Percentiles rank a stretch among this genome's conserved stretches.
Evolutionary conservation across 2,888 invertebrate species (phyloP).

Genomic region (Tipula helvola): DNA sequence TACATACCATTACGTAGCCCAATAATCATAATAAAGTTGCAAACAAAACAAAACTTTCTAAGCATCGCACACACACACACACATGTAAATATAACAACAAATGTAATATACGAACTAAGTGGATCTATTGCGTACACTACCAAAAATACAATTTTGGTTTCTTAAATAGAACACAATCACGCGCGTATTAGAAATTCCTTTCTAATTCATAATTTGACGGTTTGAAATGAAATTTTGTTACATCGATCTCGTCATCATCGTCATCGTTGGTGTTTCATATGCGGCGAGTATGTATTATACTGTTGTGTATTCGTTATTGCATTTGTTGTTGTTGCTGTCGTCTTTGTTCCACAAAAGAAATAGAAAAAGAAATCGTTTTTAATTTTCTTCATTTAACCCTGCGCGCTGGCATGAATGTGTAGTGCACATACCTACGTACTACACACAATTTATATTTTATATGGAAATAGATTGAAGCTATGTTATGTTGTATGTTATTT

Average conservation of each 20-base stretch:
- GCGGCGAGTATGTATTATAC: not conserved
- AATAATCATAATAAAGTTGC: not conserved
- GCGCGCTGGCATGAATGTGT: not conserved
- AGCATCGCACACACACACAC: not conserved
- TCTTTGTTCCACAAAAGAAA: not conserved
- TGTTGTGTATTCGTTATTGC: not conserved
- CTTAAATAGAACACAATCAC: not conserved
- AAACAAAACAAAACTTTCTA: not conserved
- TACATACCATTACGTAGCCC: not conserved
- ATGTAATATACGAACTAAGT: not conserved
- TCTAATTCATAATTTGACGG: not conserved
- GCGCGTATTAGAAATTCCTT: not conserved
- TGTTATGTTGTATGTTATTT: no score
- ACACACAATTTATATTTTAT: not conserved
- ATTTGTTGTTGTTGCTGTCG: not conserved
- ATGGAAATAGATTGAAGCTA: no score
- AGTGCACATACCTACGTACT: not conserved
- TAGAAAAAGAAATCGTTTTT: not conserved
- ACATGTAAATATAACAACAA: not conserved
- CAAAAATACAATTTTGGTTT: not conserved
- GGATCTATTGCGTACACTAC: not conserved
- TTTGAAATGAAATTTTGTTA: not conserved
- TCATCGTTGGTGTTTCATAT: not conserved
- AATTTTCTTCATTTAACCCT: not conserved
- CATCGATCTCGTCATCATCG: not conserved